Evolutionary conservation across 1,140 invertebrate genomes (phyloP), one percentile per base, ranked within the genome.

Genomic region (Neelides sp.): DNA sequence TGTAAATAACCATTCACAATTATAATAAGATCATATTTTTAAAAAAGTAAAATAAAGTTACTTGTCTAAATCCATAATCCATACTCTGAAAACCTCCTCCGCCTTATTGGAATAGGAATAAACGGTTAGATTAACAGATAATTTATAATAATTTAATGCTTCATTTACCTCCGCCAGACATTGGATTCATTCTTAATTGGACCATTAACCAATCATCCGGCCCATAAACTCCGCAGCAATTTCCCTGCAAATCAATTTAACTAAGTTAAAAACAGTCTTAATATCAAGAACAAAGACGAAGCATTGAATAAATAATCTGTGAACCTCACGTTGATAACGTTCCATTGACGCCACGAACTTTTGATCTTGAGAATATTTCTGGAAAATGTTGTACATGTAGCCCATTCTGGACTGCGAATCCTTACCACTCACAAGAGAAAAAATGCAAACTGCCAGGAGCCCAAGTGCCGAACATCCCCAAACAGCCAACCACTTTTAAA

Each of bases 191-290:
- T 48, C 49, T 27, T 8, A 56, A 27, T 30, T 60, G 58, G 4
- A 54, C 20, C 35, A 57, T 41, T 5, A 61, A 23, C 58, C 58
- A 61, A 36, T 61, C 58, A 27, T 61, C 52, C 17, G 58, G 49
- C n/a, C 54, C 54, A 35, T 57, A 55, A 19, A 61, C 26, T 13
- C 58, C 58, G 41, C 55, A 57, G 17, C 55, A 61, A 22, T 30
- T 44, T 19, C 55, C 44, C 58, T 60, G 22, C 28, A 34, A 51
- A 30, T 48, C 17, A 22, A 46, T 51, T 3, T n/a, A n/a, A n/a
- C 17, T 24, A 32, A 30, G 27, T 3, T 35, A 47, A 47, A 4
- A 13, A 35, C 8, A 30, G 3, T 19, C 27, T 45, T 12, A 10
- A 7, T 7, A 40, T 40, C 30, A 32, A 42, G 10, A 20, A 4